A percentile compares a stretch with the other conserved stretches of the same genome.
Evolutionary conservation across 2,888 invertebrate species (phyloP).

Genomic region (Epinotia demarniana): DNA sequence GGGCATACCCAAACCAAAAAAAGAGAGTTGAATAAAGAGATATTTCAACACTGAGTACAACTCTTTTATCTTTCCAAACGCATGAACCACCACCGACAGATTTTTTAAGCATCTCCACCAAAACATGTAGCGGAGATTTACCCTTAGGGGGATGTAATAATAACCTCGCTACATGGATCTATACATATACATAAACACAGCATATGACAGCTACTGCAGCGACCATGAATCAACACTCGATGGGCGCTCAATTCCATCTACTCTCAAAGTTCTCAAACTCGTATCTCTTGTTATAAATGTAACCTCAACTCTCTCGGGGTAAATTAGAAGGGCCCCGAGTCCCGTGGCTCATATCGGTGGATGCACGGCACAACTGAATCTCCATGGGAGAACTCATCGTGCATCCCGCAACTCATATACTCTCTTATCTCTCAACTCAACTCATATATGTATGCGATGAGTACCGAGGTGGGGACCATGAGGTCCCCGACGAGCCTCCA

Average conservation of each 20-base stretch:
- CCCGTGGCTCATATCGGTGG: too few species aligned
- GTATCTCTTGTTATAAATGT: conserved; percentile 5
- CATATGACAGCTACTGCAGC: neutral
- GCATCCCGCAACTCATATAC: too few species aligned
- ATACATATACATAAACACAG: neutral
- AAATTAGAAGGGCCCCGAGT: conserved; percentile 10
- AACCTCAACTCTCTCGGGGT: conserved; percentile 6
- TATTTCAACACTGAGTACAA: too few species aligned
- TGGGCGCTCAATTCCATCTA: neutral
- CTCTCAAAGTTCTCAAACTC: neutral
- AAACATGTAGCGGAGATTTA: neutral
- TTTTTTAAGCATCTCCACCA: conserved; percentile 7
- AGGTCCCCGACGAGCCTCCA: too few species aligned
- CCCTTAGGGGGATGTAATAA: neutral
- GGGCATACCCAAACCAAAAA: conserved; percentile 10
- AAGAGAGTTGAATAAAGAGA: neutral
- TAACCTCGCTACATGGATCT: conserved; percentile 3
- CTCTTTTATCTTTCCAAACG: neutral
- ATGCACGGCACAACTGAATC: too few species aligned
- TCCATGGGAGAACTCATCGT: too few species aligned
- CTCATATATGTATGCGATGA: too few species aligned
- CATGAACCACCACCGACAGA: neutral
- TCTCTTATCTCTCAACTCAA: too few species aligned
- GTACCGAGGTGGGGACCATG: too few species aligned
- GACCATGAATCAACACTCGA: conserved; percentile 13